Conservation (phyloP, 2,888 invertebrate species). For the Horisme vitalbata region DNA sequence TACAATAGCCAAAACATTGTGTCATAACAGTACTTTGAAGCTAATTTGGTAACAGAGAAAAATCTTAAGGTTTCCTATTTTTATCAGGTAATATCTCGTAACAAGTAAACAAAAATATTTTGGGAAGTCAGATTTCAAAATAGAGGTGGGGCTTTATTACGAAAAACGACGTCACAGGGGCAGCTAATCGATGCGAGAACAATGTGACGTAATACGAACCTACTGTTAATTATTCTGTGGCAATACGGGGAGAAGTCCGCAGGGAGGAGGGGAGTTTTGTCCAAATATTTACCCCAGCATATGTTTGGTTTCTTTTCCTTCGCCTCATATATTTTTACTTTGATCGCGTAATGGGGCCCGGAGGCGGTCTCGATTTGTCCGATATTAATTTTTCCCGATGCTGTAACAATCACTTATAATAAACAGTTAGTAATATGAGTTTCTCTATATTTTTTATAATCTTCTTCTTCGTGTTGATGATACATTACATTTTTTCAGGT, state of each 20-base stretch:
- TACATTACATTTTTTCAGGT: too few relatives aligned
- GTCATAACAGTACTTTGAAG: background rate
- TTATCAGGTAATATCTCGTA: background rate
- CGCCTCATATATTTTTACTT: constrained; percentile 82
- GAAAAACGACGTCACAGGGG: constrained; percentile 65
- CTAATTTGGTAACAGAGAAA: background rate
- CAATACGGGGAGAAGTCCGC: constrained; percentile 46
- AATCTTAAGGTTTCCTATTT: background rate
- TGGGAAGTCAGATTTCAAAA: constrained; percentile 5
- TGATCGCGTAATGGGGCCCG: constrained; percentile 74
- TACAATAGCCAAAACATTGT: background rate
- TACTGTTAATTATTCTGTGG: constrained; percentile 8
- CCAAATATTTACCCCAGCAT: constrained; percentile 79
- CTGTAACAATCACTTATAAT: constrained; percentile 25
- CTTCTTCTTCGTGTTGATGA: too few relatives aligned
- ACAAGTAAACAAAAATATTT: background rate
- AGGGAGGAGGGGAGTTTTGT: constrained; percentile 35
- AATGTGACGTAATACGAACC: constrained; percentile 70
- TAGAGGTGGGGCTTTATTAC: constrained; percentile 44
- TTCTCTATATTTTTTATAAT: too few relatives aligned
- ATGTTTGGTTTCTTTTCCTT: constrained; percentile 82
- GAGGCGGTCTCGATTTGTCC: constrained; percentile 71
- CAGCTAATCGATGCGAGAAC: constrained; percentile 77
- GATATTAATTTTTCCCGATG: constrained; percentile 66
- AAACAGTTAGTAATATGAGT: constrained; percentile 14